Evolutionary conservation across 2,113 vertebrate genomes (phyloP).

Genomic region (Gallinago undulata): DNA sequence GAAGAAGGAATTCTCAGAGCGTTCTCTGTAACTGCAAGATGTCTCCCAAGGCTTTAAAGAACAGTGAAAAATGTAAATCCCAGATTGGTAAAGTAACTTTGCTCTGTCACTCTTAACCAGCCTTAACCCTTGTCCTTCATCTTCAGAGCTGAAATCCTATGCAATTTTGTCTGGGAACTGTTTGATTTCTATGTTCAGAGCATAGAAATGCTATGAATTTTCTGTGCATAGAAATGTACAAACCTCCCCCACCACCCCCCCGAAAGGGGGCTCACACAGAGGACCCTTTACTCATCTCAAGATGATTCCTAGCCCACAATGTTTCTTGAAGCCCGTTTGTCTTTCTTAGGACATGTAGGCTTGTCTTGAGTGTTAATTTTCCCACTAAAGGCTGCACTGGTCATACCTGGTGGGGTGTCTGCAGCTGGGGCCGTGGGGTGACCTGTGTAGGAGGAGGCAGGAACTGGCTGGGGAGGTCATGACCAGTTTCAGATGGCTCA

Average conservation of each 20-base stretch:
- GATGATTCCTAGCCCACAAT: neutral
- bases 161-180: neutral
- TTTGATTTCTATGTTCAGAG: neutral
- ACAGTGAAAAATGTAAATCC: neutral
- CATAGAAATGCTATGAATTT: neutral
- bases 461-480: neutral
- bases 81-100: neutral
- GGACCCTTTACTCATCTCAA: neutral
- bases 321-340: neutral
- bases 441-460: neutral
- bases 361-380: neutral
- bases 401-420: too few relatives aligned
- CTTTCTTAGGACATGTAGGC: neutral
- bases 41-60: neutral
- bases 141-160: neutral
- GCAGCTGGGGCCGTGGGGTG: fast-evolving
- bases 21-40: neutral
- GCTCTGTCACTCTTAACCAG: neutral
- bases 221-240: too few relatives aligned
- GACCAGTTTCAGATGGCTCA: neutral
- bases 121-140: neutral
- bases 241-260: too few relatives aligned
- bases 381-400: neutral
- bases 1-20: neutral
- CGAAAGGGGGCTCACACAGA: fast-evolving